phyloP scores from a whole-genome alignment of 2,113 vertebrate species.

The Delphinapterus leucas region DNA sequence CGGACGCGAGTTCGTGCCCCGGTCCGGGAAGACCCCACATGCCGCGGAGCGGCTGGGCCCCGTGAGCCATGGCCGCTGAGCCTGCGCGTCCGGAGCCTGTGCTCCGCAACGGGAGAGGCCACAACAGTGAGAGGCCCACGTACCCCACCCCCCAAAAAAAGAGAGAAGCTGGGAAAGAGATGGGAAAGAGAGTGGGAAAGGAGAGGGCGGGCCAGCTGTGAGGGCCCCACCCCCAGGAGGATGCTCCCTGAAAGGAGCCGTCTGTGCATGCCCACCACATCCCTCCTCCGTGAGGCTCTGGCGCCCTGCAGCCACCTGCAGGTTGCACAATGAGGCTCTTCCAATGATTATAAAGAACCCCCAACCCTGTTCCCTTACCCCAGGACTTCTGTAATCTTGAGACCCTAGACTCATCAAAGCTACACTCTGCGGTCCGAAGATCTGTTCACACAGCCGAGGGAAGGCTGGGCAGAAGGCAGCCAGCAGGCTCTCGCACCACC shows the following conservation, averaged over 20 bases:
- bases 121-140: too few relatives aligned
- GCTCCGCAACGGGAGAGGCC: too few relatives aligned
- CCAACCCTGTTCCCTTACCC: neutral
- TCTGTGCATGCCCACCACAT: neutral
- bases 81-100: too few relatives aligned
- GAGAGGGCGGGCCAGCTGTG: neutral
- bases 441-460: neutral
- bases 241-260: neutral
- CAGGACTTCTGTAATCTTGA: neutral
- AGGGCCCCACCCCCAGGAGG: accelerated
- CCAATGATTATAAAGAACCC: neutral
- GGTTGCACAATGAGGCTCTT: neutral
- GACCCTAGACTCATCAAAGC: neutral
- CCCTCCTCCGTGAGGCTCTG: neutral
- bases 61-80: too few relatives aligned
- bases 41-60: too few relatives aligned
- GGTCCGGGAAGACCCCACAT: too few relatives aligned
- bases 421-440: neutral
- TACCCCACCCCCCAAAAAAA: neutral
- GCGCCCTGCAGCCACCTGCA: neutral
- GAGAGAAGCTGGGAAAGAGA: neutral
- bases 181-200: neutral
- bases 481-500: neutral
- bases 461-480: neutral
- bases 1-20: too few relatives aligned